Evolutionary conservation across 2,113 vertebrate species (phyloP), one percentile per base, ranked within the genome.

Genomic region (Scophthalmus maximus): DNA sequence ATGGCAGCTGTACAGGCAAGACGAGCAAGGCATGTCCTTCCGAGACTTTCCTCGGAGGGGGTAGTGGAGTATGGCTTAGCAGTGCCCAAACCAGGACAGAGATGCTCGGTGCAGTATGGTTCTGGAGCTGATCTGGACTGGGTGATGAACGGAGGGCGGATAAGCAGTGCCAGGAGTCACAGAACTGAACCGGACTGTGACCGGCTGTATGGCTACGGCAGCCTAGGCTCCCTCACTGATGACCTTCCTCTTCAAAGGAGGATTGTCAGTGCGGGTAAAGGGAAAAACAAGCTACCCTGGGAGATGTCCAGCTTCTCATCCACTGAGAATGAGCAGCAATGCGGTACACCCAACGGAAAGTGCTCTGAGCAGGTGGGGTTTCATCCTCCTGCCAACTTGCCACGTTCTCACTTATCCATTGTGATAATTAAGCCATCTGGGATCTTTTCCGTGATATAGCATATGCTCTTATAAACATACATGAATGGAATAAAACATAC

Each of bases 251-350:
- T 91, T 66, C 93, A 94, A 17, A 88, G 95, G 25, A 94, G 95
- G 63, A 95, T 96, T 6, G 83, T 96, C 69, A 99, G 97, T 0
- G 96, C 97, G 0, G 94, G 95, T 0, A 97, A 95, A 83, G 95
- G 95, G 2, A 99, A 95, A 76, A 95, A 90, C 92, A 97, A 96
- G 58, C 93, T 99, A 47, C 98, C 97, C 0, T 98, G 98, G 98
- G 96, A 97, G 81, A 93, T 80, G 6, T 88, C 93, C 1, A 88
- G 23, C 15, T 76, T 91, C 26, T 91, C 88, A 12, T 85, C 74
- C 27, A 1, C 70, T 15, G 93, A 92, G 62, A 84, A 79, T 0
- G 75, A 79, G 36, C 76, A 83, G 4, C 92, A 84, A 29, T 73
- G 11, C 74, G 83, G 59, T 36, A 57, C 86, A 25, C 73, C 84